These are phyloP conservation scores for Bubo blakistoni DNA, from an alignment of 2,113 vertebrate species.

Conservation along the genomic window DNA sequence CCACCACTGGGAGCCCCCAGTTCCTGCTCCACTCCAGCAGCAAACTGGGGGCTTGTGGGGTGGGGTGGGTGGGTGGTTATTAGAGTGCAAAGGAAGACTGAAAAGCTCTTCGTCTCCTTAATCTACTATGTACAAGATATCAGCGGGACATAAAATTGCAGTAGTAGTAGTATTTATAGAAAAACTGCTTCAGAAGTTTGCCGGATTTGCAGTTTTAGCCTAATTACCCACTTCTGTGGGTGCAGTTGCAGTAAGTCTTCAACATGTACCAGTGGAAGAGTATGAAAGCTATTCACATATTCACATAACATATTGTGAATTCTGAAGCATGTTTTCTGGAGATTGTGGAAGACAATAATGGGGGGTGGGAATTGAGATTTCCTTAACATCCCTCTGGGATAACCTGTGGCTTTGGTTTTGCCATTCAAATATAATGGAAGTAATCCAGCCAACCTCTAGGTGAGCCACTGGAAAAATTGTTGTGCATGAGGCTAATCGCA, in stretches of 20 bases:
- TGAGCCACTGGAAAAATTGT: neutral
- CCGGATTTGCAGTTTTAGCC: neutral
- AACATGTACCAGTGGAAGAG: neutral
- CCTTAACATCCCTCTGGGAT: neutral
- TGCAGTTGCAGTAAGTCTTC: neutral
- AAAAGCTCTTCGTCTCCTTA: neutral
- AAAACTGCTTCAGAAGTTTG: neutral
- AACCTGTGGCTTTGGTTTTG: neutral
- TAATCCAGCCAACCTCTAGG: neutral
- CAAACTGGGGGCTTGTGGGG: neutral
- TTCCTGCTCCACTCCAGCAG: neutral
- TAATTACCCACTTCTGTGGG: neutral
- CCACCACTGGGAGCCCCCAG: accelerated
- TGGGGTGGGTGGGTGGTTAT: accelerated
- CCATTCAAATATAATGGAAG: neutral
- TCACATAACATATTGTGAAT: neutral
- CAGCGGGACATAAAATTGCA: neutral
- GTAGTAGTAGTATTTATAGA: neutral
- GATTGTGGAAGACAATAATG: neutral
- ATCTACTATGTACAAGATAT: neutral
- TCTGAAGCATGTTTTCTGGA: neutral
- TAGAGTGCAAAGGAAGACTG: neutral
- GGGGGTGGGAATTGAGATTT: neutral
- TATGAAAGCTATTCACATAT: neutral
- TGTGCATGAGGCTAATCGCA: neutral